A percentile compares a stretch with the other conserved stretches of the same genome.
Evolutionary conservation across 2,113 vertebrate genomes (phyloP).

Genomic region (Ia io): DNA sequence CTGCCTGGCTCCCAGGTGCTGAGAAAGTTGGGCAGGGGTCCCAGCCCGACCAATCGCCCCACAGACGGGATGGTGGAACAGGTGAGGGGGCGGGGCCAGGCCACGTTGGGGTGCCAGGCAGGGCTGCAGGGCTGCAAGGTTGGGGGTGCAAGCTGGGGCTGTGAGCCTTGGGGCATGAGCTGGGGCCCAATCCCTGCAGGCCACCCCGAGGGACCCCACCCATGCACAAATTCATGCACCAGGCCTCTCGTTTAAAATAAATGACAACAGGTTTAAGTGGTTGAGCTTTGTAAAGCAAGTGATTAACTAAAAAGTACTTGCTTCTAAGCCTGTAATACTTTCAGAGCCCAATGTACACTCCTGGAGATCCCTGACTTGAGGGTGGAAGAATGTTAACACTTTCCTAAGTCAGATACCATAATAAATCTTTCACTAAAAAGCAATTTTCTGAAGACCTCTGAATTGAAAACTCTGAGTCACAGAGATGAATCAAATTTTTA

Average conservation of each 20-base stretch:
- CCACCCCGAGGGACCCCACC: too few relatives aligned
- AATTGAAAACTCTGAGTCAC: not conserved
- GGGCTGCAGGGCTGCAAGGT: too few relatives aligned
- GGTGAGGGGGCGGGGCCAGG: too few relatives aligned
- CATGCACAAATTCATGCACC: too few relatives aligned
- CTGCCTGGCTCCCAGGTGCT: too few relatives aligned
- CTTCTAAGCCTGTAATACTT: not conserved
- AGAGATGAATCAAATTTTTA: not conserved
- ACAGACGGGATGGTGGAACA: too few relatives aligned
- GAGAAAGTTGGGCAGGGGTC: too few relatives aligned
- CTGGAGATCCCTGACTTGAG: not conserved
- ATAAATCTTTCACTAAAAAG: conserved; percentile 6
- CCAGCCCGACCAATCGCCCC: too few relatives aligned
- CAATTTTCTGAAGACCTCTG: not conserved
- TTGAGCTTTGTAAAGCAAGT: not conserved
- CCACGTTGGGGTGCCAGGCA: too few relatives aligned
- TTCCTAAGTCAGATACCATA: not conserved
- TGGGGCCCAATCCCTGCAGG: too few relatives aligned
- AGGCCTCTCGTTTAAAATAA: not conserved
- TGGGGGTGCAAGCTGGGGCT: too few relatives aligned
- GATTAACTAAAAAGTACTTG: not conserved
- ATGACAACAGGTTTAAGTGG: not conserved
- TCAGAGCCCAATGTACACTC: not conserved
- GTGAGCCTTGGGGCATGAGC: too few relatives aligned
- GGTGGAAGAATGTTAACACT: not conserved